These are phyloP conservation scores for Cyprinella venusta DNA, from an alignment of 2,797 vertebrate species.

Conservation along the genomic window DNA sequence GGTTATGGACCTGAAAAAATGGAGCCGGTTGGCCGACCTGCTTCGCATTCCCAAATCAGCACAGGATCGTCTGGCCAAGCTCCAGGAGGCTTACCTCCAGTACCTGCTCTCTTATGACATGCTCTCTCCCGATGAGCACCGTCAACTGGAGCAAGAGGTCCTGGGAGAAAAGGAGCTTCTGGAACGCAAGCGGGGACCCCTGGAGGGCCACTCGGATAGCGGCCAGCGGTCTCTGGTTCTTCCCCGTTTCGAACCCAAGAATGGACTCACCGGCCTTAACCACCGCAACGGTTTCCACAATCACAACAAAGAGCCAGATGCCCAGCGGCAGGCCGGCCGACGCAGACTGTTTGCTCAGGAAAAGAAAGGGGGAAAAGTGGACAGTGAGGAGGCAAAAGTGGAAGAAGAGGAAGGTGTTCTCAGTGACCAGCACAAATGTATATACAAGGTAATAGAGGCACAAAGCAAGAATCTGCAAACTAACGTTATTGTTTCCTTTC, in stretches of 20 bases:
- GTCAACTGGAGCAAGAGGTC: constrained; percentile 89
- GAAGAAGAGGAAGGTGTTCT: constrained; percentile 85
- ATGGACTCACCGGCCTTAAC: constrained; percentile 78
- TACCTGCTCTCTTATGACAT: constrained; percentile 98
- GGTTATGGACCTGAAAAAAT: constrained; percentile 99
- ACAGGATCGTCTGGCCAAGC: constrained; percentile 98
- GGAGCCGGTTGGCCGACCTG: constrained; percentile 97
- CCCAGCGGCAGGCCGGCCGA: constrained; percentile 85
- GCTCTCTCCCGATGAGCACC: constrained; percentile 89
- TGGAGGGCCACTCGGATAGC: constrained; percentile 91
- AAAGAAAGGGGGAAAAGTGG: constrained; percentile 86
- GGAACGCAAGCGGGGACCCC: constrained; percentile 90
- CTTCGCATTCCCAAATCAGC: constrained; percentile 96
- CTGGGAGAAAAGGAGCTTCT: constrained; percentile 93
- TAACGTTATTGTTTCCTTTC: constrained; percentile 5
- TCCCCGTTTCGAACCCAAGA: constrained; percentile 97
- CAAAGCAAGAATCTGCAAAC: not conserved
- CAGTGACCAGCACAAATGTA: constrained; percentile 97
- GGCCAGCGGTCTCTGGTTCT: constrained; percentile 84
- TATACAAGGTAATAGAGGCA: constrained; percentile 86
- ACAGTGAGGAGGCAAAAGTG: constrained; percentile 77
- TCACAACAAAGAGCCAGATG: constrained; percentile 84
- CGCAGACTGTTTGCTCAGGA: constrained; percentile 98
- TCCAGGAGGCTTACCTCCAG: constrained; percentile 99
- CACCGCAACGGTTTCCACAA: constrained; percentile 87